Base-by-base conservation (phyloP, 2,113 vertebrate genomes). In the Puntigrus tetrazona region DNA sequence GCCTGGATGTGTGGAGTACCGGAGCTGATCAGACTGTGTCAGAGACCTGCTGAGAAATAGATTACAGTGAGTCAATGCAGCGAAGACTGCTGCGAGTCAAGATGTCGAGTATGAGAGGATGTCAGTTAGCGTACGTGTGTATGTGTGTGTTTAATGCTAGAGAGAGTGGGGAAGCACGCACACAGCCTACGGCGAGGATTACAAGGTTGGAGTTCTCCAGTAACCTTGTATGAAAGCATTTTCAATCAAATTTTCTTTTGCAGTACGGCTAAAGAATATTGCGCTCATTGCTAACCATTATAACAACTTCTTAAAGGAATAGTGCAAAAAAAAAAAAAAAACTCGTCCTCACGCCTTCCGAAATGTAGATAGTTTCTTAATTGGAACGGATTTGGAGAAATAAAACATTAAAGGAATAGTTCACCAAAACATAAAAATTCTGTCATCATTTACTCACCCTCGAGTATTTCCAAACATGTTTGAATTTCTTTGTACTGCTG, bases 31-130 rank as follows among this genome's bases (percentile, higher is more conserved):
- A 70, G 52, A 72, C 74, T 55, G 47, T 81, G 78, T 82, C 50
- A 78, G 77, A 73, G 77, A 82, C 78, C 82, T 36, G 78, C 84
- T 85, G 72, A 73, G 78, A 81, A 81, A 81, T 81, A 70, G 76
- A 57, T 52, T 70, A 81, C 45, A 55, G 78, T 81, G 43, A 81
- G 69, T 81, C 69, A 85, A 55, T 78, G 47, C 65, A 80, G 69
- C 27, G 29, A 34, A 61, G 11, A 55, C 34, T 61, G 77, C 63
- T 79, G 70, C 1, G 45, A 85, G 27, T 41, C 57, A 67, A 63
- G 69, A 81, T 81, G 84, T 81, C 27, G 27, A 72, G 77, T 73
- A 55, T n/a, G 14, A 74, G 57, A 50, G 78, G 59, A 74, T 63
- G 78, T 81, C 59, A 52, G 76, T 83, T 59, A 50, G 59, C 0